Evolutionary conservation across 2,113 vertebrate genomes (phyloP).

Genomic region (Bos javanicus): DNA sequence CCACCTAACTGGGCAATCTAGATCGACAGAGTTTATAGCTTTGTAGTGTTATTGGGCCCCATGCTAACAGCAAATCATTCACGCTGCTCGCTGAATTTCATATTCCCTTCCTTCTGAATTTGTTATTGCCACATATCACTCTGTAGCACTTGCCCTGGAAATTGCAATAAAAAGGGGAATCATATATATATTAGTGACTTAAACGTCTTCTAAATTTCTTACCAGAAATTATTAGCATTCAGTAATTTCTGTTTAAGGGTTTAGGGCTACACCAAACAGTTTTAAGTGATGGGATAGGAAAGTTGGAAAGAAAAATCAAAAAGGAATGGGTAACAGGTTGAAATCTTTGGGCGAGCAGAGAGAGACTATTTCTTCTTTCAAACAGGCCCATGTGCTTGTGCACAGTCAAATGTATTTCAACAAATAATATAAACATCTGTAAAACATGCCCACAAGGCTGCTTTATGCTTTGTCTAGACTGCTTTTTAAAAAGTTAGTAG

Average conservation of each 20-base stretch:
- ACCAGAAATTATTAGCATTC: slow-evolving; percentile 67
- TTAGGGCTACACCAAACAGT: slow-evolving; percentile 38
- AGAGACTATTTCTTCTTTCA: background rate
- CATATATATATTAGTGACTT: slow-evolving; percentile 71
- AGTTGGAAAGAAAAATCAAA: background rate
- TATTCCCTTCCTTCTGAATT: slow-evolving; percentile 80
- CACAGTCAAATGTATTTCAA: background rate
- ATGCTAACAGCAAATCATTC: slow-evolving; percentile 85
- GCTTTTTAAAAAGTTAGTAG: background rate
- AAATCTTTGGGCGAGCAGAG: background rate
- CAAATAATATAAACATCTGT: background rate
- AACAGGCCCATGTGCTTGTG: background rate
- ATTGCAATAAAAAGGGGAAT: slow-evolving; percentile 62
- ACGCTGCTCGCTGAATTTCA: slow-evolving; percentile 81
- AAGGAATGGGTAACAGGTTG: background rate
- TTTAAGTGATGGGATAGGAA: background rate
- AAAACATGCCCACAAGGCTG: background rate
- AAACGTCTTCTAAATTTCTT: slow-evolving; percentile 75
- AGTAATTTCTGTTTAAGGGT: slow-evolving; percentile 60
- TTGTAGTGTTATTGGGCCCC: slow-evolving; percentile 84
- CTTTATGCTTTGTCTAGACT: background rate
- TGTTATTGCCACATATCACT: slow-evolving; percentile 79
- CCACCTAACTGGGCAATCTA: slow-evolving; percentile 87
- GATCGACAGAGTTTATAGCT: slow-evolving; percentile 85
- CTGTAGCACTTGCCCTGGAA: slow-evolving; percentile 64